A percentile compares a stretch with the other conserved stretches of the same genome.
phyloP scores from a whole-genome alignment of 1,140 invertebrate species.

The Drosophila sp. region DNA sequence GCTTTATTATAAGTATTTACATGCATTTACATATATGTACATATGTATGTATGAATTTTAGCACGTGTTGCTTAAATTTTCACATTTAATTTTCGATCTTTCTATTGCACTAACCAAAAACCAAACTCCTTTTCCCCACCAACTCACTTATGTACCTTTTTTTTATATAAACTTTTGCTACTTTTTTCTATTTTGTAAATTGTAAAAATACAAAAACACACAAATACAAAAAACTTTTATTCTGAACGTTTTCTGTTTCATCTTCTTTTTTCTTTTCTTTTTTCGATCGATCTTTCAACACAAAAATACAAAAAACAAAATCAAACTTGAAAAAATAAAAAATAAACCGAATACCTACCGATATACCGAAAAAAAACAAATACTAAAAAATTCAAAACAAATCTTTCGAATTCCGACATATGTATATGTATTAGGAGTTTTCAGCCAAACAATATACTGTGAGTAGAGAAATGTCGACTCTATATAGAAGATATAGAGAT shows the following conservation, averaged over 20 bases:
- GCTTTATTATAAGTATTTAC: background rate
- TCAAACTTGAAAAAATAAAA: constrained; percentile 21
- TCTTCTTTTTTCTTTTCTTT: constrained; percentile 14
- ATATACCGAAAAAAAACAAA: constrained; percentile 18
- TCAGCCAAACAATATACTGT: constrained; percentile 83
- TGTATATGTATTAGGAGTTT: constrained; percentile 75
- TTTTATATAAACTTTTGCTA: background rate
- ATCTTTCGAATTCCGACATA: constrained; percentile 32
- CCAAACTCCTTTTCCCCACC: background rate
- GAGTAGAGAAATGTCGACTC: constrained; percentile 64
- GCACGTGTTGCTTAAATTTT: background rate
- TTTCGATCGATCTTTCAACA: constrained; percentile 12
- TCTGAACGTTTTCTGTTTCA: constrained; percentile 11
- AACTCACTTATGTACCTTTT: background rate
- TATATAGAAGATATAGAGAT: constrained; percentile 38
- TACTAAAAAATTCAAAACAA: constrained; percentile 45
- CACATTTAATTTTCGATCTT: background rate
- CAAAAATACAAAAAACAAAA: constrained; percentile 9
- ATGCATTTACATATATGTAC: background rate
- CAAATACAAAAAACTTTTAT: constrained; percentile 1
- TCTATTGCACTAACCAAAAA: background rate
- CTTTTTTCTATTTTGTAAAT: background rate
- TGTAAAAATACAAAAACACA: background rate
- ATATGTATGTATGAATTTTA: background rate
- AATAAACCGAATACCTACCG: constrained; percentile 21